Evolutionary conservation across 2,113 vertebrate species (phyloP).

Genomic region (Peromyscus leucopus): DNA sequence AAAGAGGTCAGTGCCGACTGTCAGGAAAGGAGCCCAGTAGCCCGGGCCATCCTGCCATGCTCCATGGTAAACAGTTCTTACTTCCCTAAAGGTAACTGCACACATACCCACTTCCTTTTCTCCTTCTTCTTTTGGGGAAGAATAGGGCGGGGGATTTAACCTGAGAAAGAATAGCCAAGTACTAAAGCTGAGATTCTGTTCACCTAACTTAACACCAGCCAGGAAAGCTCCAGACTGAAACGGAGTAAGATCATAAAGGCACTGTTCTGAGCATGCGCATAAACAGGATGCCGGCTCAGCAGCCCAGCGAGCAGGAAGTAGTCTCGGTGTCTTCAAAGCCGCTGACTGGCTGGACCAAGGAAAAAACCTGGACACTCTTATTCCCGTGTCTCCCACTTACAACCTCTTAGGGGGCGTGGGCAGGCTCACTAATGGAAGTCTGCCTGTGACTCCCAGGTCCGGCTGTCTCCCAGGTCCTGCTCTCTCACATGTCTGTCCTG

Average conservation of each 20-base stretch:
- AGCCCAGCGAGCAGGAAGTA: neutral
- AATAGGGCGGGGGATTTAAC: neutral
- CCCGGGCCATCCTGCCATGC: neutral
- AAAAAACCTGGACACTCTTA: neutral
- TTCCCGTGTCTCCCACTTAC: neutral
- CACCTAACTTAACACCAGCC: slow-evolving; percentile 2
- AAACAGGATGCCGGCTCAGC: neutral
- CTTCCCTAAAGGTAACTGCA: neutral
- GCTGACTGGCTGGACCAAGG: too few relatives aligned
- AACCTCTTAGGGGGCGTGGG: neutral
- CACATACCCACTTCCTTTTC: neutral
- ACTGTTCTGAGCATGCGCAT: neutral
- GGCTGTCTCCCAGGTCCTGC: neutral
- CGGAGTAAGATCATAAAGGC: neutral
- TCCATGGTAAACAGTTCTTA: neutral
- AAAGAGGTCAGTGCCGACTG: neutral
- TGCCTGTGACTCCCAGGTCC: neutral
- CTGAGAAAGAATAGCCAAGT: slow-evolving; percentile 4
- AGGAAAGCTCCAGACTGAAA: slow-evolving; percentile 11
- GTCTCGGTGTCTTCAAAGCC: neutral
- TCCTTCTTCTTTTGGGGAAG: neutral
- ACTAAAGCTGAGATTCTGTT: slow-evolving; percentile 1
- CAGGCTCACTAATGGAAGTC: neutral
- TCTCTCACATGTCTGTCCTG: neutral
- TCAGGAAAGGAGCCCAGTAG: neutral